Percentiles rank a stretch among this genome's conserved stretches.
phyloP scores from a whole-genome alignment of 2,888 invertebrate genomes.

The Phoronis australis region DNA sequence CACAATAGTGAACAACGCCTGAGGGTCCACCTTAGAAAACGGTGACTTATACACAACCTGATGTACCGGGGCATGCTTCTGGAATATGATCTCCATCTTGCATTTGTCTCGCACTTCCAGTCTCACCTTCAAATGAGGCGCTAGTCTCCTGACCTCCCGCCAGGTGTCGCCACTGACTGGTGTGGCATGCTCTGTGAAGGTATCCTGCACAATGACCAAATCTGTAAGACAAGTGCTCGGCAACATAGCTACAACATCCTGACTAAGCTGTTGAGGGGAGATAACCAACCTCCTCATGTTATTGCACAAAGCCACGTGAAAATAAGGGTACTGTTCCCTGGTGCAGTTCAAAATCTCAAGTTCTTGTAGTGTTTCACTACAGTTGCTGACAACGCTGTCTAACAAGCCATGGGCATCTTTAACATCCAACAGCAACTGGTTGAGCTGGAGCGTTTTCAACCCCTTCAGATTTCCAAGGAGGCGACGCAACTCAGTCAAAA shows the following conservation, averaged over 20 bases:
- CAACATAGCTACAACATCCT: slow-evolving; percentile 65
- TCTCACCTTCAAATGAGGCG: slow-evolving; percentile 64
- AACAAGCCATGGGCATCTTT: slow-evolving; percentile 66
- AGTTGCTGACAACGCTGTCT: slow-evolving; percentile 63
- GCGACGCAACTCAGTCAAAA: slow-evolving; percentile 50
- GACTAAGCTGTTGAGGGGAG: slow-evolving; percentile 65
- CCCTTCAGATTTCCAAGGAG: slow-evolving; percentile 65
- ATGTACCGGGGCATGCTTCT: slow-evolving; percentile 66
- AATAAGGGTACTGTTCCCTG: slow-evolving; percentile 63
- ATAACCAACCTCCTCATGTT: slow-evolving; percentile 62
- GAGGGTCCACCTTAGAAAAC: slow-evolving; percentile 58
- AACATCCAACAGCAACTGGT: slow-evolving; percentile 67
- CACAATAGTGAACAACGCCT: slow-evolving; percentile 58
- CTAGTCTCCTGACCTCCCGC: slow-evolving; percentile 58
- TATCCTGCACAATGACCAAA: slow-evolving; percentile 70
- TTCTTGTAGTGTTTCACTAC: slow-evolving; percentile 61
- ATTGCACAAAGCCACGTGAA: slow-evolving; percentile 71
- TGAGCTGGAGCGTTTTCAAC: slow-evolving; percentile 63
- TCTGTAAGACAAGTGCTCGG: slow-evolving; percentile 62
- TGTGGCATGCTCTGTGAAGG: slow-evolving; percentile 39
- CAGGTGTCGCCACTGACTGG: slow-evolving; percentile 53
- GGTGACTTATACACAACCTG: slow-evolving; percentile 65
- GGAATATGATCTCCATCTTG: slow-evolving; percentile 58
- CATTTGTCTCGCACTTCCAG: slow-evolving; percentile 61
- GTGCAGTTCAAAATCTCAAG: slow-evolving; percentile 72